Evolutionary conservation across 2,888 invertebrate species (phyloP).

Genomic region (Dicyrtomina minuta): DNA sequence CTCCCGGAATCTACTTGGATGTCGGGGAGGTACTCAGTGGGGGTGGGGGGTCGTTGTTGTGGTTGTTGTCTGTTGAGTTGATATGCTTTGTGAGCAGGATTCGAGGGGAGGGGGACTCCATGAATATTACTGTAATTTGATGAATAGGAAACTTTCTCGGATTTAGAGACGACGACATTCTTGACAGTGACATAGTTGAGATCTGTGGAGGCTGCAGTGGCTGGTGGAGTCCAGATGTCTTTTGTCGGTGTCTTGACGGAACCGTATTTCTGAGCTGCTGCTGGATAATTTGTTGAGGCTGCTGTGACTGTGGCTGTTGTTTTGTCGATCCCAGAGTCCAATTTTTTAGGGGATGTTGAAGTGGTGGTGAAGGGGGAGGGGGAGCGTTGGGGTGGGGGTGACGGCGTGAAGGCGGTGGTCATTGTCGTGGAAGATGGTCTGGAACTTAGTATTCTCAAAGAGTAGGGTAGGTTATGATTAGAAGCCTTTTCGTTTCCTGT

Average conservation of each 20-base stretch:
- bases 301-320: neutral
- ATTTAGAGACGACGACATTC: constrained; percentile 32
- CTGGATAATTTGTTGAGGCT: constrained; percentile 34
- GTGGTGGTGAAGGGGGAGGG: constrained; percentile 28
- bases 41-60: neutral
- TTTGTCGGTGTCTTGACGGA: constrained; percentile 8
- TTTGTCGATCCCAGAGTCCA: neutral
- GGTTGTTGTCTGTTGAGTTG: constrained; percentile 3
- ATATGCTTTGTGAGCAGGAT: constrained; percentile 11
- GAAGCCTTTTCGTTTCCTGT: constrained; percentile 13
- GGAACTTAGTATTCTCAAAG: constrained; percentile 8
- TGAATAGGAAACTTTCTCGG: constrained; percentile 32
- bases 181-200: constrained; percentile 31
- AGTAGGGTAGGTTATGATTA: constrained; percentile 19
- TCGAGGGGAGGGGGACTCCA: constrained; percentile 10
- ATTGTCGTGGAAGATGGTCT: constrained; percentile 14
- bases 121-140: constrained; percentile 34
- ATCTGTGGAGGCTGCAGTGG: constrained; percentile 5
- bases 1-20: constrained; percentile 14
- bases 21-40: constrained; percentile 1
- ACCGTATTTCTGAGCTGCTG: constrained; percentile 37
- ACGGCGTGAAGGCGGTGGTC: neutral
- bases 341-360: neutral
- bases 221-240: constrained; percentile 6
- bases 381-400: constrained; percentile 16